Conservation (phyloP, 2,113 vertebrate species). For the Marcusenius ussheri region DNA sequence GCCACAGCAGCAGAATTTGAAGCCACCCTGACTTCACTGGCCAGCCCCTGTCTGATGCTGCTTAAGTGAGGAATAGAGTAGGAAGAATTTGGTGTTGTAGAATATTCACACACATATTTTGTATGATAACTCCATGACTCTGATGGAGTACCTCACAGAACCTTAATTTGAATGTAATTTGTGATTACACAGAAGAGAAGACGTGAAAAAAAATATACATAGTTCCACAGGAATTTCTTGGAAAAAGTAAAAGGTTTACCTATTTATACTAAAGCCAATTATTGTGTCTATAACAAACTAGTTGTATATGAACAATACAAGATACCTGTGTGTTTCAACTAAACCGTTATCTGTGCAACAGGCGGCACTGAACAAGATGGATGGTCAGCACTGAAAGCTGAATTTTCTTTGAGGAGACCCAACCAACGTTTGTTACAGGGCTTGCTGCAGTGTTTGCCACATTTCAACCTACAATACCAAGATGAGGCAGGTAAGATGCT, state of each 20-base stretch:
- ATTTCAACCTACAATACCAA: conserved; percentile 2
- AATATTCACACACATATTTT: no score
- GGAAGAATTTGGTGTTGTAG: no score
- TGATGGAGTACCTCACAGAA: not conserved
- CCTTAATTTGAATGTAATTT: not conserved
- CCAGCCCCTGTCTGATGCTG: not conserved
- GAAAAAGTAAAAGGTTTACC: not conserved
- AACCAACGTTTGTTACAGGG: not conserved
- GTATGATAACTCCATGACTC: not conserved
- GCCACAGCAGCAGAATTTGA: not conserved
- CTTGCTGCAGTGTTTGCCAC: conserved; percentile 10
- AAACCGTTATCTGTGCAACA: not conserved
- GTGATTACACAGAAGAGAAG: not conserved
- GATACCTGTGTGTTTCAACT: no score
- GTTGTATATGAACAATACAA: no score
- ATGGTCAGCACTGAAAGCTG: not conserved
- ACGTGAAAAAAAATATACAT: not conserved
- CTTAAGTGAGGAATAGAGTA: no score
- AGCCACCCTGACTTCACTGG: not conserved
- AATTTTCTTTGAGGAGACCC: not conserved
- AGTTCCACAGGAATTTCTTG: not conserved
- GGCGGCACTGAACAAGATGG: not conserved
- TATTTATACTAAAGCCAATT: not conserved
- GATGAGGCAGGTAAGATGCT: not conserved
- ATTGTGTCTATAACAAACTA: no score